Base-by-base conservation (phyloP, 2,888 invertebrate species). In the Ormyrus labotus region DNA sequence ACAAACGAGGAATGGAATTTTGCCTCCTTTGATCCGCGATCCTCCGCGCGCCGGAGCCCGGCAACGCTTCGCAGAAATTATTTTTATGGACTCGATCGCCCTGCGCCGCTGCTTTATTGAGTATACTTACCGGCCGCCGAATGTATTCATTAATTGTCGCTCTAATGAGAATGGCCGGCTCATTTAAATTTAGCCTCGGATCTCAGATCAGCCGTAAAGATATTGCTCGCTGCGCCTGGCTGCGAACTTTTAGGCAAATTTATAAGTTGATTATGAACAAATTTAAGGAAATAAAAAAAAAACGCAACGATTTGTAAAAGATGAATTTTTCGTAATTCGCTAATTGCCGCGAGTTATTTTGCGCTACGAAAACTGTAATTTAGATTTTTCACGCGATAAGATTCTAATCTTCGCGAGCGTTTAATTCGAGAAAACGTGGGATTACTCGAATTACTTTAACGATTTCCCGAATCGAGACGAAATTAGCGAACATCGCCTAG, bases 1-100 rank as follows among this genome's bases (percentile, higher is more conserved):
- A 34, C 45, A 34, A 34, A 2, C 58, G 77, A 79, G 73, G 76
- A 79, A 77, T 80, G 77, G 82, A 76, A 82, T 82, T 69, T 70
- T 34, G 76, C 69, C 69, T 61, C 78, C 75, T 79, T 76, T 72
- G 75, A 81, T 76, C 61, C 71, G 50, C 70, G 61, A 19, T 10
- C 19, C 58, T 47, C 7, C 10, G 8, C 45, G 6, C 19, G 63
- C 60, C 51, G 19, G 9, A 8, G 51, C 55, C 47, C 9, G 10
- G 65, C 34, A 19, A 6, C 53, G 8, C 61, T 73, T 80, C 74
- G 69, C 69, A 57, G 77, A 78, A 78, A 78, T 78, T 67, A 78
- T 78, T 72, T 67, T 78, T 78, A 61, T 48, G 57, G 34, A 65
- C 69, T 60, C 10, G 10, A 34, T 50, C 67, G 75, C 13, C 50